Evolutionary conservation across 2,113 vertebrate species (phyloP), one percentile per base, ranked within the genome.

Genomic region (Procavia capensis): DNA sequence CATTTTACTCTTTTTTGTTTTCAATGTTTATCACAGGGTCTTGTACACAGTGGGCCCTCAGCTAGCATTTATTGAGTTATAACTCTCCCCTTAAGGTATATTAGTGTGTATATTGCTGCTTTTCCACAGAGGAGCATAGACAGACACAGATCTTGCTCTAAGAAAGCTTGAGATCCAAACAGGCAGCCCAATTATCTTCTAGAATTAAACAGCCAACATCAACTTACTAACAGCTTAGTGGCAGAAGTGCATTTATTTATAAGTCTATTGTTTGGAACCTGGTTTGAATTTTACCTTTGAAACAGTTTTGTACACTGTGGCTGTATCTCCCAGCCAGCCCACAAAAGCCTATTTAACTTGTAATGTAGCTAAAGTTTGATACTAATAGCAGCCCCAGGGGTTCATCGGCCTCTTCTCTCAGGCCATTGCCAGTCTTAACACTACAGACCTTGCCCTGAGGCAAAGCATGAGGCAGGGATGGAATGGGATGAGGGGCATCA

Each of bases 311-410:
- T 7, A 9, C 0, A 0, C 4, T 6, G 39, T 43, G 64, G 63
- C 34, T 27, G 34, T 76, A 5, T 70, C 68, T 96, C 74, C 82
- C 72, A 59, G 86, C 82, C 72, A 92, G 81, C 88, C 76, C 95
- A 95, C 91, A 92, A 79, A 96, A 95, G 91, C 93, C 96, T 84
- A n/a, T 93, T 96, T 97, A 97, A 93, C 86, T 83, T 93, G 80
- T 93, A 96, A 97, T 85, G 59, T 94, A 89, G 94, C 93, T 95
- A 91, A 97, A 95, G 96, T 95, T 96, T 1, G 0, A 81, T 93
- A 96, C 95, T 97, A 96, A 97, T 96, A 93, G 94, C 95, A 92
- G 95, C 97, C 94, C 79, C 94, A 70, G 84, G 96, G 97, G 94
- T 90, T 91, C 94, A 75, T 39, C 1, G 1, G 80, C 89, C 86